Evolutionary conservation across 2,888 invertebrate genomes (phyloP), one percentile per base, ranked within the genome.

Genomic region (Agriopis leucophaearia): DNA sequence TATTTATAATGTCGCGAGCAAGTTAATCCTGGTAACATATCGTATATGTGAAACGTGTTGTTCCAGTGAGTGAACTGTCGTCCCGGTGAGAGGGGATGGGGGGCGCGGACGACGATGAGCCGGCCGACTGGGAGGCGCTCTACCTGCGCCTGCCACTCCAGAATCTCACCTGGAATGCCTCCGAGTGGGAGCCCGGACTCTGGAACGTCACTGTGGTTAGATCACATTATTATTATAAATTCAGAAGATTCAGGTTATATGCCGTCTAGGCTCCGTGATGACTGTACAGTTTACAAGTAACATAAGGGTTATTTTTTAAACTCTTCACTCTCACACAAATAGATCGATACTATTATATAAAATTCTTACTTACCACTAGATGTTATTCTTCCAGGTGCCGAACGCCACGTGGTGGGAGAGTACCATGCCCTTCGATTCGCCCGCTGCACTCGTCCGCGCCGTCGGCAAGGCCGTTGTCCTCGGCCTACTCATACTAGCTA

Each of bases 401-500:
- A 91, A 92, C 82, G 77, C 82, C 76, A 90, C 91, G 73, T 89
- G 89, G 89, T 88, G 88, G 90, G 88, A 86, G 72, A 81, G 85
- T 81, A 83, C 88, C 87, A 91, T 88, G 88, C 90, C 92, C 85
- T 91, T 91, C 81, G 94, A 94, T 74, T 84, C 92, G 69, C 87
- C 94, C 59, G 90, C 94, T 70, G 94, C 94, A 69, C 91, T 96
- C 78, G 88, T 95, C 70, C 94, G 95, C 71, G 95, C 95, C 83
- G 95, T 96, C 65, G 92, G 89, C 76, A 95, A 95, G 76, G 95
- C 95, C 40, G 86, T 95, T 62, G 81, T 95, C 45, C 90, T 95
- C 72, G 95, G 95, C 70, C 87, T 95, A 77, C 94, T 95, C 71
- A 95, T 95, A 75, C 86, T 95, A 75, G 95, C 95, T 66, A 95